These are phyloP conservation scores for Cygnus buccinator DNA, from an alignment of 2,113 vertebrate genomes.

Conservation along the genomic window DNA sequence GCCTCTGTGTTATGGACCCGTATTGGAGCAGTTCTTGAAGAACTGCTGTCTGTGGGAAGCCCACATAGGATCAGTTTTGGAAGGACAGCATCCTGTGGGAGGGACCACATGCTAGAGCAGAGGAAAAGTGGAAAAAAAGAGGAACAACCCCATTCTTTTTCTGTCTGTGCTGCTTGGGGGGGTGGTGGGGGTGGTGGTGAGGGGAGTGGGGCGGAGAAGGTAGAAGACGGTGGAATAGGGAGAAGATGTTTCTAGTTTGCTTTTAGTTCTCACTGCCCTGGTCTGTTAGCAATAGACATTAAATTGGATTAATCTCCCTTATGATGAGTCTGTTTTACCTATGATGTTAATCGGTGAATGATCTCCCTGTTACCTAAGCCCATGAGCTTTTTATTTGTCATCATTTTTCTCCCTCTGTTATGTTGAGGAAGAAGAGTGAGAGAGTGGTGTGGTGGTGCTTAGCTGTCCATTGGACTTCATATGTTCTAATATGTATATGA, in stretches of 20 bases:
- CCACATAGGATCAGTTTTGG: neutral
- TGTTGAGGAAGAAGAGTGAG: neutral
- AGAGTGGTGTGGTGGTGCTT: neutral
- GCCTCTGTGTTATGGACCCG: no score
- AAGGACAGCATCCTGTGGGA: neutral
- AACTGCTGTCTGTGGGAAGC: no score
- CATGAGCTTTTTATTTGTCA: neutral
- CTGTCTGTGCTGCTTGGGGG: neutral
- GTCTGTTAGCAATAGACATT: no score
- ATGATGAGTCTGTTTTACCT: no score
- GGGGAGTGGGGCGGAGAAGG: neutral
- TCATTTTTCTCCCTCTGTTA: neutral
- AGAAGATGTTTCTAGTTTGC: neutral
- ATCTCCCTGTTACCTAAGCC: no score
- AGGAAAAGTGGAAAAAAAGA: neutral
- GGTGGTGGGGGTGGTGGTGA: neutral
- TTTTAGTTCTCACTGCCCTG: no score
- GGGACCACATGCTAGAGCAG: neutral
- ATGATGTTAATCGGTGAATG: no score
- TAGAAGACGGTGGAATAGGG: neutral
- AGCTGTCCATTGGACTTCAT: neutral
- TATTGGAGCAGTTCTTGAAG: no score
- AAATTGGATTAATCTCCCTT: no score
- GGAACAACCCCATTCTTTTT: neutral
- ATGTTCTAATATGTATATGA: neutral